These are phyloP conservation scores for Melolontha melolontha DNA, from an alignment of 2,888 invertebrate species.

Conservation along the genomic window DNA sequence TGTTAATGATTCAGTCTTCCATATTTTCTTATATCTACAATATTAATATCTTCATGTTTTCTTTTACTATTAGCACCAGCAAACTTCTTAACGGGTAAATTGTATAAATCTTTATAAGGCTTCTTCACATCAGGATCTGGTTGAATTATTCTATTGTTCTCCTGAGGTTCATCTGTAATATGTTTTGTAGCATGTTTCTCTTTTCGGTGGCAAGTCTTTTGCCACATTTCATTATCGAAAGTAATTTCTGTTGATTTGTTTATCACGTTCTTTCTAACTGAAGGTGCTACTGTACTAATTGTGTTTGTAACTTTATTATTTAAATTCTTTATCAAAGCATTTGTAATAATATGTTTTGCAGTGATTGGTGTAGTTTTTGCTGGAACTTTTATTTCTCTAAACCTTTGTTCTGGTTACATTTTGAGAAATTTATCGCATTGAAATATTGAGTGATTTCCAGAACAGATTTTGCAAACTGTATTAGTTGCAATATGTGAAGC, in stretches of 20 bases:
- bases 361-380: too few relatives aligned
- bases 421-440: too few relatives aligned
- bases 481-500: too few relatives aligned
- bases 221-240: constrained; percentile 65
- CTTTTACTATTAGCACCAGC: too few relatives aligned
- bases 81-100: constrained; percentile 71
- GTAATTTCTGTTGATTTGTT: constrained; percentile 53
- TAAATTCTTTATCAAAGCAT: too few relatives aligned
- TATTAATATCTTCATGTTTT: constrained; percentile 73
- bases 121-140: constrained; percentile 66
- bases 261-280: constrained; percentile 1
- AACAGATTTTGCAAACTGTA: too few relatives aligned
- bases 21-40: constrained; percentile 88
- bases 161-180: constrained; percentile 67
- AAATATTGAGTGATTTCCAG: too few relatives aligned
- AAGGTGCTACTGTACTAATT: too few relatives aligned
- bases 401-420: too few relatives aligned
- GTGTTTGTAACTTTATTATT: too few relatives aligned
- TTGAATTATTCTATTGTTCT: constrained; percentile 61
- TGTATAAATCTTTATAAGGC: constrained; percentile 66
- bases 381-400: too few relatives aligned
- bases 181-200: constrained; percentile 59
- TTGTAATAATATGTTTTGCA: too few relatives aligned
- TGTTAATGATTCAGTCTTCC: constrained; percentile 82
- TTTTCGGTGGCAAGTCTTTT: constrained; percentile 66